Evolutionary conservation across 30 jellyfish, hydroid and myxozoan species (phyloP).

Genomic region (Aurelia aurita): DNA sequence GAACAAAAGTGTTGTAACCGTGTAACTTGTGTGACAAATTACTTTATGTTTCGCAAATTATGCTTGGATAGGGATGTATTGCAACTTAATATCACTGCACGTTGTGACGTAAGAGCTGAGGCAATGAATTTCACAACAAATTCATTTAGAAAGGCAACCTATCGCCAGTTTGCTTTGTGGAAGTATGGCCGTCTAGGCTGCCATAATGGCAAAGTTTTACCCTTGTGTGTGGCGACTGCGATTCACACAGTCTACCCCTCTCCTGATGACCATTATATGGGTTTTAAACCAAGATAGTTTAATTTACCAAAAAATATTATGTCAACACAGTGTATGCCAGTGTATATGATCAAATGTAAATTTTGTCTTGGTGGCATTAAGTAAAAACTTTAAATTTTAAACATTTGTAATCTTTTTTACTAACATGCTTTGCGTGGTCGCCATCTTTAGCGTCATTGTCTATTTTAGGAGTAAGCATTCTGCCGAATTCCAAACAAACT

Average conservation of each 20-base stretch:
- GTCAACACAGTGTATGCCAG: background rate
- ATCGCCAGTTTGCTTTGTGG: conserved; percentile 35
- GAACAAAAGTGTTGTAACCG: background rate
- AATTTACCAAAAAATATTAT: background rate
- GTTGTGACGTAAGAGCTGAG: conserved; percentile 18
- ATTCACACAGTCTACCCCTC: background rate
- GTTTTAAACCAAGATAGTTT: conserved; percentile 6
- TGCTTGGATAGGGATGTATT: conserved; percentile 10
- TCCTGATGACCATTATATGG: conserved; percentile 30
- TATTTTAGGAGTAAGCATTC: no score
- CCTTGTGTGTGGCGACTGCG: conserved; percentile 4
- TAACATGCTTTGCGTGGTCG: no score
- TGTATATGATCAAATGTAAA: no score
- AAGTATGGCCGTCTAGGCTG: conserved; percentile 20
- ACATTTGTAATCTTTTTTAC: no score
- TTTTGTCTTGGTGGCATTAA: no score
- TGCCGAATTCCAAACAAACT: no score
- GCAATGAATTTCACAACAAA: background rate
- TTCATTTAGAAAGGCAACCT: background rate
- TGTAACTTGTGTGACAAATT: background rate
- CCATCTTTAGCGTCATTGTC: no score
- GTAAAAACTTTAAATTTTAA: no score
- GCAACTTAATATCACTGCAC: background rate
- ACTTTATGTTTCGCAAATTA: background rate
- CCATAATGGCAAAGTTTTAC: background rate